Conservation (phyloP, 2,797 vertebrate genomes). For the Champsocephalus esox region DNA sequence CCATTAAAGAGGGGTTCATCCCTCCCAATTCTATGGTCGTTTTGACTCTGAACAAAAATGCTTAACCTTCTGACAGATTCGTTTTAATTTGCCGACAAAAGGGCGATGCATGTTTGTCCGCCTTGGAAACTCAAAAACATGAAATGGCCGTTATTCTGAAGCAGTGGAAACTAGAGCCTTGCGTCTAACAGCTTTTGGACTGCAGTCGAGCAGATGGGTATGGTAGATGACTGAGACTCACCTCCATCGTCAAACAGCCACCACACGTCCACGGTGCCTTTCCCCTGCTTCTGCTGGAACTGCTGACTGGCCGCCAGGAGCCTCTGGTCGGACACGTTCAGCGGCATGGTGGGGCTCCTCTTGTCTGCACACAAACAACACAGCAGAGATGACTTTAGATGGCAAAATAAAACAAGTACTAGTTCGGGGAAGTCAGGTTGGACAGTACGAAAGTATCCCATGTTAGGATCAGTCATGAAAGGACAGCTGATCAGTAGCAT, state of each 20-base stretch:
- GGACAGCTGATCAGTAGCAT: too few species aligned
- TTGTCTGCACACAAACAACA: constrained; percentile 78
- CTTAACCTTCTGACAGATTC: background rate
- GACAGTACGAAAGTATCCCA: background rate
- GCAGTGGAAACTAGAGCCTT: background rate
- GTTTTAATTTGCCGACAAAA: background rate
- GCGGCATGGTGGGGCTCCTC: constrained; percentile 83
- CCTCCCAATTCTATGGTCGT: too few species aligned
- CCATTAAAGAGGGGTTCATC: too few species aligned
- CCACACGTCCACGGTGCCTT: constrained; percentile 97
- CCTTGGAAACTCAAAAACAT: background rate
- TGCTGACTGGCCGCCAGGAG: constrained; percentile 94
- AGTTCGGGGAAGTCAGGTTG: background rate
- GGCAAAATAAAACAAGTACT: background rate
- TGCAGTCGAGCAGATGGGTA: background rate
- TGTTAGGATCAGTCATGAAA: background rate
- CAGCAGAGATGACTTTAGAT: constrained; percentile 4
- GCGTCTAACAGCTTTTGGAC: background rate
- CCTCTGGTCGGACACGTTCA: constrained; percentile 92
- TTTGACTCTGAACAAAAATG: too few species aligned
- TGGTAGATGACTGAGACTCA: constrained; percentile 63
- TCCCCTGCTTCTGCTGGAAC: constrained; percentile 96
- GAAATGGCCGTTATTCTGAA: background rate
- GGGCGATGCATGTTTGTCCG: too few species aligned
- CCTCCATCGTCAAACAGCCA: constrained; percentile 99